Conservation (phyloP, 2,888 invertebrate species). For the Macaria liturata region DNA sequence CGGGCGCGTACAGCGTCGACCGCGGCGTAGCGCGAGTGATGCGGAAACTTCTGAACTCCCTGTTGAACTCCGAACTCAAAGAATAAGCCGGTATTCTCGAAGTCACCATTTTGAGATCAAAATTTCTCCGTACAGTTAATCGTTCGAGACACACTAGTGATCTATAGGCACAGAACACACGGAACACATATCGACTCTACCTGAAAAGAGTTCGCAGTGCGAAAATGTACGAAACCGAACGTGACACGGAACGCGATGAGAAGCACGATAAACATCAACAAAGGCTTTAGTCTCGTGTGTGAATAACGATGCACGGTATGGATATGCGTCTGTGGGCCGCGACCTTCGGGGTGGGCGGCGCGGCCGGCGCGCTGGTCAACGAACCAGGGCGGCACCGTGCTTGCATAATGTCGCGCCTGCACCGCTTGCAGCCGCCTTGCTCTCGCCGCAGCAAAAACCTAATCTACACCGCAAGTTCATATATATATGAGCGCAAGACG, state of each 20-base stretch:
- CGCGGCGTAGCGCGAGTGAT: conserved; percentile 79
- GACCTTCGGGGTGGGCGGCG: conserved; percentile 80
- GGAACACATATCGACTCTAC: conserved; percentile 81
- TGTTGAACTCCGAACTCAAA: conserved; percentile 85
- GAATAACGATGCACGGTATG: conserved; percentile 45
- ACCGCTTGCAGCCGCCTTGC: conserved; percentile 48
- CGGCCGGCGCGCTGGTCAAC: conserved; percentile 81
- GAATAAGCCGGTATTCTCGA: conserved; percentile 85
- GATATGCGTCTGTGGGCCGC: conserved; percentile 64
- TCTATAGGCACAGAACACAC: conserved; percentile 71
- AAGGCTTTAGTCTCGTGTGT: conserved; percentile 21
- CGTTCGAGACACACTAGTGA: conserved; percentile 57
- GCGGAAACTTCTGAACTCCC: conserved; percentile 84
- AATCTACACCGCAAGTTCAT: conserved; percentile 29
- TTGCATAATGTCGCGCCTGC: conserved; percentile 70
- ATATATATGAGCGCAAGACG: conserved; percentile 45
- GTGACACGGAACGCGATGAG: conserved; percentile 9
- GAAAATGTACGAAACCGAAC: conserved; percentile 59
- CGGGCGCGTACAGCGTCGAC: conserved; percentile 77
- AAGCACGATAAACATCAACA: conserved; percentile 20
- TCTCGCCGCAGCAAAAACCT: conserved; percentile 41
- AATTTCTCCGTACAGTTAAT: conserved; percentile 66
- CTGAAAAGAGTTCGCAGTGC: conserved; percentile 47
- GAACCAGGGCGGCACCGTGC: conserved; percentile 72
- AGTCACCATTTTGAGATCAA: conserved; percentile 85